A percentile compares a stretch with the other conserved stretches of the same genome.
Evolutionary conservation across 2,888 invertebrate species (phyloP).

Genomic region (Proisotoma minuta): DNA sequence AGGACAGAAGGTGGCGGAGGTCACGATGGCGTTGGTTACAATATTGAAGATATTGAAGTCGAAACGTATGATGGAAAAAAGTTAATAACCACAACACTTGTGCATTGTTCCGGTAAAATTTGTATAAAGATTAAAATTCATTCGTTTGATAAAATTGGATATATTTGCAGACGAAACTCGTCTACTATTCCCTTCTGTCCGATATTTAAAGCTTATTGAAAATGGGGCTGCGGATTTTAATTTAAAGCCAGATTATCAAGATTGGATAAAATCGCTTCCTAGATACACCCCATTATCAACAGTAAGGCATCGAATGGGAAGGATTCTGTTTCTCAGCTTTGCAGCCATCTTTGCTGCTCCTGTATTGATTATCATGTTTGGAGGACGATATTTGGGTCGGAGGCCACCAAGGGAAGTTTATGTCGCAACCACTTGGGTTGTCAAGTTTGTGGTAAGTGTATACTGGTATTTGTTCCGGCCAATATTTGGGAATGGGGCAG

Average conservation of each 20-base stretch:
- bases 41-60: not conserved
- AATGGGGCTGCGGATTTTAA: not conserved
- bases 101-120: not conserved
- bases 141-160: too few relatives aligned
- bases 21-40: not conserved
- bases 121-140: too few relatives aligned
- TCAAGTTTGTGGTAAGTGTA: not conserved
- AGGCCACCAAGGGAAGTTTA: not conserved
- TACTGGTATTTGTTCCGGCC: not conserved
- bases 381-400: not conserved
- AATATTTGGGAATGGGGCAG: not conserved
- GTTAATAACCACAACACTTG: not conserved
- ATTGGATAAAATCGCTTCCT: not conserved
- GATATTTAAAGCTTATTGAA: not conserved
- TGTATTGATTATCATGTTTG: not conserved
- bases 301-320: not conserved
- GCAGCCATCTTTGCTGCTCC: not conserved
- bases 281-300: not conserved
- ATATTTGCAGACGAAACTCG: not conserved
- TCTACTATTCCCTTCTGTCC: not conserved
- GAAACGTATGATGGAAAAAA: not conserved
- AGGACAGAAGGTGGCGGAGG: not conserved
- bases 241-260: not conserved
- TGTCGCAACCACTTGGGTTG: not conserved
- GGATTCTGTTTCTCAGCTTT: not conserved